A percentile compares a stretch with the other conserved stretches of the same genome.
These are phyloP conservation scores for Isoperla grammatica DNA, from an alignment of 2,888 invertebrate species.

Conservation along the genomic window DNA sequence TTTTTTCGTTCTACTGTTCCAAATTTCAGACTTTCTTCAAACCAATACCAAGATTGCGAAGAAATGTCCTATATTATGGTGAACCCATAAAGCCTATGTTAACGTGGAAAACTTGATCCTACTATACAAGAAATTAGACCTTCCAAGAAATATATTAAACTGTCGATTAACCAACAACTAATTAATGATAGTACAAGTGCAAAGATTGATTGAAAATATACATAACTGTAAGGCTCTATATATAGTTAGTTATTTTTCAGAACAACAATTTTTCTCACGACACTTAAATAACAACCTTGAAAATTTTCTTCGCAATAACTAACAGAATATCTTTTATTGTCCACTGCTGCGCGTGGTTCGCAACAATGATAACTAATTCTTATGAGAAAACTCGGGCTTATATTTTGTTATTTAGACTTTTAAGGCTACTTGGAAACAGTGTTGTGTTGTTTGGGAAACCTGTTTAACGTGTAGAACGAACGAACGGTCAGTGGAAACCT, in stretches of 20 bases:
- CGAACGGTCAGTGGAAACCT: no score
- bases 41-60: no score
- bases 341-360: conserved; percentile 27
- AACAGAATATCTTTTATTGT: conserved; percentile 32
- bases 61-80: no score
- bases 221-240: conserved; percentile 25
- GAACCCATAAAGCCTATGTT: no score
- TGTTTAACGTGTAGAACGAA: no score
- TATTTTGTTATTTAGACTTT: conserved; percentile 10
- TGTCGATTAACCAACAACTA: background rate
- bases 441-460: conserved; percentile 2
- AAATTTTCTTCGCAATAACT: conserved; percentile 29
- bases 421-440: conserved; percentile 28
- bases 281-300: conserved; percentile 30
- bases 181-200: conserved; percentile 9
- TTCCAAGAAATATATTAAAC: no score
- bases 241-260: conserved; percentile 20
- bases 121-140: no score
- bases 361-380: conserved; percentile 24
- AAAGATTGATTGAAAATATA: conserved; percentile 5
- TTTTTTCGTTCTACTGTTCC: no score
- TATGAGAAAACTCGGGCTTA: conserved; percentile 18
- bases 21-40: no score
- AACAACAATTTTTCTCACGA: conserved; percentile 24
- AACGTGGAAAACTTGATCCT: no score